A percentile compares a stretch with the other conserved stretches of the same genome.
Conservation (phyloP, 1,140 invertebrate genomes). For the Penaeus japonicus region DNA sequence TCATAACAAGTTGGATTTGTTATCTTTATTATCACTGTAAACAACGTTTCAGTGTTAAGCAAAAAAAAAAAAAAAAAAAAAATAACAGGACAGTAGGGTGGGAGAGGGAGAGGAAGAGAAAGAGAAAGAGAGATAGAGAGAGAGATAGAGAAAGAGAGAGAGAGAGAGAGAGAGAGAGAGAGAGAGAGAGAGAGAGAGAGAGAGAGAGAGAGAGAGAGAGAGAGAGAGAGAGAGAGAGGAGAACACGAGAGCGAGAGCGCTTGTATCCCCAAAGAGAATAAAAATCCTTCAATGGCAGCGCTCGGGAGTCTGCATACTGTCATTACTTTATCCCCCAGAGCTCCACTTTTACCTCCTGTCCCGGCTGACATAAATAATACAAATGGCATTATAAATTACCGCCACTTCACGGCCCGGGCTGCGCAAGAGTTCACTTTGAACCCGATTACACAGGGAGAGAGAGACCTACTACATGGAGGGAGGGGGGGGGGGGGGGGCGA, state of each 20-base stretch:
- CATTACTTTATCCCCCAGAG: constrained; percentile 45
- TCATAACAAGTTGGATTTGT: no score
- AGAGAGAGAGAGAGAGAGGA: not conserved
- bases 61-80: not conserved
- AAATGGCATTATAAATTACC: constrained; percentile 56
- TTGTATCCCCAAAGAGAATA: no score
- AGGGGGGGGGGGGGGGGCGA: not conserved
- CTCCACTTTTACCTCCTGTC: constrained; percentile 45
- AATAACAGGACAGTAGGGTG: not conserved
- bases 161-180: not conserved
- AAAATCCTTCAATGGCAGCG: constrained; percentile 33
- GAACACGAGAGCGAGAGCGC: not conserved
- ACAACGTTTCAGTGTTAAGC: no score
- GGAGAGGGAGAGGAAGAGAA: not conserved
- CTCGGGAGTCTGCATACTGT: constrained; percentile 40
- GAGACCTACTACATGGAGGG: not conserved
- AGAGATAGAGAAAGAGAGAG: not conserved
- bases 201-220: not conserved
- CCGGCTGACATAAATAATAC: constrained; percentile 45
- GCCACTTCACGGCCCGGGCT: constrained; percentile 41
- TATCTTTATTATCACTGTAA: no score
- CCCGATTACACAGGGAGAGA: not conserved
- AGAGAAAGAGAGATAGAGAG: not conserved
- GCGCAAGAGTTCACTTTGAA: constrained; percentile 39
- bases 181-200: constrained; percentile 10